phyloP scores from a whole-genome alignment of 2,888 invertebrate species.

The Lobophora halterata region DNA sequence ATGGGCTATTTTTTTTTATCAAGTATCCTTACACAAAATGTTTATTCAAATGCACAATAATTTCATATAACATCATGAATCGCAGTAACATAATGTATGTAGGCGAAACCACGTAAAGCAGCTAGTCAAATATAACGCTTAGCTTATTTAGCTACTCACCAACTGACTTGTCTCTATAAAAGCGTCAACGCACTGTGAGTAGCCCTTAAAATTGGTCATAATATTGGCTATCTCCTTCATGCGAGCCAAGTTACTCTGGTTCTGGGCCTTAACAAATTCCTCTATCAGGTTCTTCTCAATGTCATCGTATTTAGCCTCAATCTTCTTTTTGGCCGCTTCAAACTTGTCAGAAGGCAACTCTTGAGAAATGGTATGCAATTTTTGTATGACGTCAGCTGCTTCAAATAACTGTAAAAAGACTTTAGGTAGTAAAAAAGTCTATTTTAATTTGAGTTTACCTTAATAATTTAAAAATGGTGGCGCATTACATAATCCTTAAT shows the following conservation, averaged over 20 bases:
- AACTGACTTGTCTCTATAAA: constrained; percentile 98
- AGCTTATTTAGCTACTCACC: no score
- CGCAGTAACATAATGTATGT: no score
- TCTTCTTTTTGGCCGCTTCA: constrained; percentile 91
- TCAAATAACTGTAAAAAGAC: constrained; percentile 86
- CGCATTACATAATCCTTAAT: no score
- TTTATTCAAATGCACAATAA: no score
- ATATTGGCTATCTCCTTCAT: constrained; percentile 97
- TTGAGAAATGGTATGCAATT: constrained; percentile 96
- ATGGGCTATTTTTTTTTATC: no score
- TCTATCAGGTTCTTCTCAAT: constrained; percentile 94
- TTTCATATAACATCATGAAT: no score
- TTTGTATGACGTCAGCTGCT: constrained; percentile 98
- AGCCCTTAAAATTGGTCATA: constrained; percentile 97
- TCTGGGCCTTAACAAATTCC: constrained; percentile 95
- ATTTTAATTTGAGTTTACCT: neutral
- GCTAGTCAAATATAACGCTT: neutral
- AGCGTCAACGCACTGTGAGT: constrained; percentile 97
- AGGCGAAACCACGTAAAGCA: no score
- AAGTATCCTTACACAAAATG: no score
- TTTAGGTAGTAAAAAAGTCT: neutral
- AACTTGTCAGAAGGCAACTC: constrained; percentile 95
- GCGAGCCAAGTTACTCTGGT: constrained; percentile 88
- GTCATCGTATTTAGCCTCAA: constrained; percentile 93
- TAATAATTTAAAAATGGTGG: no score